Evolutionary conservation across 1,140 invertebrate genomes (phyloP).

Genomic region (Macrosteles quadrilineatus): DNA sequence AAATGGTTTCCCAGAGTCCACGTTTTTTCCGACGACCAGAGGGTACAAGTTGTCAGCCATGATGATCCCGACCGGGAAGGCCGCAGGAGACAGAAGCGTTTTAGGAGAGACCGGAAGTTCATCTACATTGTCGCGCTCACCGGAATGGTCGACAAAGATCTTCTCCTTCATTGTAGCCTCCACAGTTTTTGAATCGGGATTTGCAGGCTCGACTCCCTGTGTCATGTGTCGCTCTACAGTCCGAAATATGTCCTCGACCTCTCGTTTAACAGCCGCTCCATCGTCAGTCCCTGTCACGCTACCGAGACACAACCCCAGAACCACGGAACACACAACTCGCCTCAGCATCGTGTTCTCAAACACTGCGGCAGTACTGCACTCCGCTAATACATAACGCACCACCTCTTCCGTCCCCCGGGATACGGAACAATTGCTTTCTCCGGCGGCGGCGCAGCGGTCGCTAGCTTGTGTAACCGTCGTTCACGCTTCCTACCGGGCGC

Average conservation of each 20-base stretch:
- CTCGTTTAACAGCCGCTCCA: background rate
- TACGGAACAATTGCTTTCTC: too few species aligned
- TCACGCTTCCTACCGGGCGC: too few species aligned
- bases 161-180: background rate
- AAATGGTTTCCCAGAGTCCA: conserved; percentile 1
- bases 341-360: too few species aligned
- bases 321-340: too few species aligned
- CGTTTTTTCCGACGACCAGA: conserved; percentile 6
- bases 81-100: too few species aligned
- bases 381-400: too few species aligned
- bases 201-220: background rate
- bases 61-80: background rate
- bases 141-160: background rate
- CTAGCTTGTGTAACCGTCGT: too few species aligned
- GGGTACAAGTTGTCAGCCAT: background rate
- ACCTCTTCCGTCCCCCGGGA: too few species aligned
- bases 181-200: background rate
- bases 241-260: background rate
- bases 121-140: background rate
- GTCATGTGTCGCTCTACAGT: background rate
- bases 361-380: too few species aligned
- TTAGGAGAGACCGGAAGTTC: background rate
- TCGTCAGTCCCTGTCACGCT: too few species aligned
- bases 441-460: too few species aligned
- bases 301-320: too few species aligned